Evolutionary conservation across 2,888 invertebrate genomes (phyloP).

Genomic region (Caenorhabditis sp.): DNA sequence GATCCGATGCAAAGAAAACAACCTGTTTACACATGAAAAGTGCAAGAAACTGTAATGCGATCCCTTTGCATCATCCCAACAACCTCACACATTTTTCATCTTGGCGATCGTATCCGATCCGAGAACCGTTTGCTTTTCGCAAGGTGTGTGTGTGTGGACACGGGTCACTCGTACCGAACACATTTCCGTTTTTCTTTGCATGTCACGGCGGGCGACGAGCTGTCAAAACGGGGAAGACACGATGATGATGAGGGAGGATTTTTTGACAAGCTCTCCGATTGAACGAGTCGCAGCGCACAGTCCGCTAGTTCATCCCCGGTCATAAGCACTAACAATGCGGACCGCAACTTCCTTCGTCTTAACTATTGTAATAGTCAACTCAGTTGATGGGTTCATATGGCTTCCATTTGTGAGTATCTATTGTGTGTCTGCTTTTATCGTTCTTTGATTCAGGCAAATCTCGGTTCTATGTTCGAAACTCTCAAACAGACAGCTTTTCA

Average conservation of each 20-base stretch:
- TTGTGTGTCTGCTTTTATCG: background rate
- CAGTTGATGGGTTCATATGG: conserved; percentile 56
- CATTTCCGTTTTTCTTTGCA: conserved; percentile 51
- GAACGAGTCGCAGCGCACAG: conserved; percentile 26
- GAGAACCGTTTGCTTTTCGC: conserved; percentile 41
- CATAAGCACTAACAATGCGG: conserved; percentile 14
- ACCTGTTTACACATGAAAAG: conserved; percentile 31
- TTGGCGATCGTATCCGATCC: conserved; percentile 4
- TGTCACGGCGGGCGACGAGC: conserved; percentile 47
- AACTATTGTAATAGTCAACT: conserved; percentile 7
- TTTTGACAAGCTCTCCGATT: conserved; percentile 49
- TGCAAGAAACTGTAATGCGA: conserved; percentile 40
- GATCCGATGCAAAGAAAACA: conserved; percentile 9
- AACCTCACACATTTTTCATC: background rate
- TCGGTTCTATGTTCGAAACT: conserved; percentile 65
- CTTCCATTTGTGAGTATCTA: conserved; percentile 61
- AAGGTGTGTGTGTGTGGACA: conserved; percentile 51
- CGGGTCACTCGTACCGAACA: conserved; percentile 57
- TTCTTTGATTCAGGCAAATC: conserved; percentile 53
- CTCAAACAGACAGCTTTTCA: conserved; percentile 63
- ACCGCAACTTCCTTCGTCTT: conserved; percentile 16
- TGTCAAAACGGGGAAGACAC: conserved; percentile 54
- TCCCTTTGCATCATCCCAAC: conserved; percentile 19
- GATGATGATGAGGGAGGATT: conserved; percentile 38
- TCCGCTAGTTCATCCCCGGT: conserved; percentile 34